These are phyloP conservation scores for Lineus longissimus DNA, from an alignment of 1,140 invertebrate genomes.

Conservation along the genomic window DNA sequence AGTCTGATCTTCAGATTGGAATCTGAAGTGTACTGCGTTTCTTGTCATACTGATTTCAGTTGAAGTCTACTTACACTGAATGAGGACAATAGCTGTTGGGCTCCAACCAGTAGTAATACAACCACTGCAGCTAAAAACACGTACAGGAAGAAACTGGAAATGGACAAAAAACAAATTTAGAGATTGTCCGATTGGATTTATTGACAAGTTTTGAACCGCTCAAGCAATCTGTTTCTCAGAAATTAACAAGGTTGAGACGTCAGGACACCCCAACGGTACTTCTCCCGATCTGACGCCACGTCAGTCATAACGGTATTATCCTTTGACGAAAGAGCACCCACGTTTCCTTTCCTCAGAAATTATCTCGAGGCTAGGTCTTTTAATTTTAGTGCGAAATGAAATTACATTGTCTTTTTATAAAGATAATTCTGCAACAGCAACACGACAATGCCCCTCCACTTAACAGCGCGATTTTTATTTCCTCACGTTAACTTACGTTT, in stretches of 20 bases:
- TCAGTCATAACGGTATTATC: too few relatives aligned
- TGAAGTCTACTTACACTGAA: conserved; percentile 59
- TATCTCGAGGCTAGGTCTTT: too few relatives aligned
- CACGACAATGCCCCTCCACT: too few relatives aligned
- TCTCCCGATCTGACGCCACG: too few relatives aligned
- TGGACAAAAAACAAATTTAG: conserved; percentile 14
- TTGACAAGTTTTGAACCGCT: not conserved
- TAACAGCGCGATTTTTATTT: too few relatives aligned
- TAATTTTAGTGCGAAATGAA: too few relatives aligned
- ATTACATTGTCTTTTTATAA: too few relatives aligned
- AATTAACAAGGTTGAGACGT: too few relatives aligned
- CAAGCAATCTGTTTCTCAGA: not conserved
- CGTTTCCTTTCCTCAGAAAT: too few relatives aligned
- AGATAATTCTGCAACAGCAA: too few relatives aligned
- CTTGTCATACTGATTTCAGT: not conserved
- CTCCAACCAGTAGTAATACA: conserved; percentile 80
- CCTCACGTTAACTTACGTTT: conserved; percentile 65
- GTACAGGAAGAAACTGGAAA: conserved; percentile 79
- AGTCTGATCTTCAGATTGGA: not conserved
- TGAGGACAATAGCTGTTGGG: conserved; percentile 79
- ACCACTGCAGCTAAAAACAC: conserved; percentile 86
- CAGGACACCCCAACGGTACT: too few relatives aligned
- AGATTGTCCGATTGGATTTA: not conserved
- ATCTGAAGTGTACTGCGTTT: not conserved
- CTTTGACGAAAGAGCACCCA: too few relatives aligned